phyloP scores from a whole-genome alignment of 2,888 invertebrate species.

The Macrosiphum euphorbiae region DNA sequence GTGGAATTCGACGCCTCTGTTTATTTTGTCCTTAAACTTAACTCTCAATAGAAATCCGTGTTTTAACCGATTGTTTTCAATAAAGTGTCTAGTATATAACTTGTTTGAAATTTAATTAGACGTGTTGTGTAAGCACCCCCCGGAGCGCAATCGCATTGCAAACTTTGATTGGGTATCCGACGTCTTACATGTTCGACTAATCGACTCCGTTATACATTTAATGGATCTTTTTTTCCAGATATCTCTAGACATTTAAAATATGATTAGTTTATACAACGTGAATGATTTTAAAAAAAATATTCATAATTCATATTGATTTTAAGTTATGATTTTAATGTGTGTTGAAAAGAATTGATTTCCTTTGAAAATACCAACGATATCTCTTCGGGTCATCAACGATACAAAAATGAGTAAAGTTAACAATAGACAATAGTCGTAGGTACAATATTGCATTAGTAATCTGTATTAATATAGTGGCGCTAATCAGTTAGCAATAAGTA shows the following conservation, averaged over 20 bases:
- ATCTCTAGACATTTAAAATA: background rate
- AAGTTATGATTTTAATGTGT: background rate
- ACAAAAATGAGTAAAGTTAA: background rate
- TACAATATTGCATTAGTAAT: background rate
- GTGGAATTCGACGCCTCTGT: constrained; percentile 14
- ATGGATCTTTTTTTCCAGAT: background rate
- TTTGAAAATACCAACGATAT: background rate
- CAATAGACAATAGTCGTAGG: background rate
- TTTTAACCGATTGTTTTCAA: constrained; percentile 35
- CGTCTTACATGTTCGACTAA: background rate
- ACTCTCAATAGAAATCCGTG: constrained; percentile 28
- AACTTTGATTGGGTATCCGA: constrained; percentile 29
- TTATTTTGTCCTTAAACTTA: constrained; percentile 42
- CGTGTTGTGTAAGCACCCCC: constrained; percentile 31
- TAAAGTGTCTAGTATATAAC: background rate
- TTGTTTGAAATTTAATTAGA: constrained; percentile 25
- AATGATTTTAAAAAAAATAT: background rate
- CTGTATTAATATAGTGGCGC: background rate
- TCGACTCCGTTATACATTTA: background rate
- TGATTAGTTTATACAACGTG: background rate
- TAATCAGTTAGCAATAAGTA: background rate
- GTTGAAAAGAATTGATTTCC: background rate
- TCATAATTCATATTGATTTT: background rate
- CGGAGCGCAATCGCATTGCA: constrained; percentile 5
- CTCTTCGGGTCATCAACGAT: background rate